Conservation (phyloP, 2,113 vertebrate genomes). For the Ascaphus truei region DNA sequence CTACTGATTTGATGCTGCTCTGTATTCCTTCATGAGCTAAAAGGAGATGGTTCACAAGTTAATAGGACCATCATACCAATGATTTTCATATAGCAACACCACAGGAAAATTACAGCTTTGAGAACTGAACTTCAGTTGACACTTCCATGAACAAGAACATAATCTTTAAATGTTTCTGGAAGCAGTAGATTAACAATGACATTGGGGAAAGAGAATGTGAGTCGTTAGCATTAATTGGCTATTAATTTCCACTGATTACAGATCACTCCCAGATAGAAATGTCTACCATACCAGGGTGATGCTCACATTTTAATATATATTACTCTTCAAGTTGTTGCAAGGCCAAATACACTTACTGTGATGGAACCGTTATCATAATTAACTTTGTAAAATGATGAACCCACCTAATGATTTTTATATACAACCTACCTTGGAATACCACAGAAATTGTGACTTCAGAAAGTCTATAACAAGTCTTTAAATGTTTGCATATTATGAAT, state of each 20-base stretch:
- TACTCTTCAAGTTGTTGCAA: conserved; percentile 18
- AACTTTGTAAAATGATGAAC: neutral
- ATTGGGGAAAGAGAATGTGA: conserved; percentile 24
- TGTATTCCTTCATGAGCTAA: neutral
- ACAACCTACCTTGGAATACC: neutral
- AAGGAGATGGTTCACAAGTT: conserved; percentile 4
- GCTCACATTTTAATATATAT: neutral
- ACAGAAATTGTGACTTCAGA: too few relatives aligned
- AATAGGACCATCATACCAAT: neutral
- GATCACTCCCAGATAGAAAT: conserved; percentile 15
- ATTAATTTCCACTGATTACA: conserved; percentile 27
- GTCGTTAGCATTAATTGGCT: conserved; percentile 31
- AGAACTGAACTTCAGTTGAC: conserved; percentile 20
- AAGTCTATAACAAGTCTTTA: too few relatives aligned
- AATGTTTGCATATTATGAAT: too few relatives aligned
- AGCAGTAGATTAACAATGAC: conserved; percentile 29
- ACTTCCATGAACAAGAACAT: conserved; percentile 19
- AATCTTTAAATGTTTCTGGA: conserved; percentile 27
- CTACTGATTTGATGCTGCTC: neutral
- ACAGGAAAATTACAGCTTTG: conserved; percentile 10
- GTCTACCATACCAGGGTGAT: neutral
- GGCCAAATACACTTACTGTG: conserved; percentile 18
- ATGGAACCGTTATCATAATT: neutral
- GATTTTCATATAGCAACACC: conserved; percentile 6
- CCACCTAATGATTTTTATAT: neutral